phyloP scores from a whole-genome alignment of 2,888 invertebrate genomes.

The Diadegma fenestrale region DNA sequence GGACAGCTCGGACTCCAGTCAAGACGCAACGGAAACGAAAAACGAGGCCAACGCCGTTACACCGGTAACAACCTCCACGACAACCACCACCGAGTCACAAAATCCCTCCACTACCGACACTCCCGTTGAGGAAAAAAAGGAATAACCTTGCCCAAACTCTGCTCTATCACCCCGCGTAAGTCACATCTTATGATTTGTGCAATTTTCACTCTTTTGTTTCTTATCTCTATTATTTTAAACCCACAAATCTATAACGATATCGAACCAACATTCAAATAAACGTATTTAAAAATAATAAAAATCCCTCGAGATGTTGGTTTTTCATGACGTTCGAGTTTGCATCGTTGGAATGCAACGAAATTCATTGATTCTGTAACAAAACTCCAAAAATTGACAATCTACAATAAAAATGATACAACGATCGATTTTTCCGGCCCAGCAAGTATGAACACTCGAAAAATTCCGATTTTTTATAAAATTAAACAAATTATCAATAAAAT shows the following conservation, averaged over 20 bases:
- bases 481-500: too few species aligned
- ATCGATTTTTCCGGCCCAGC: too few species aligned
- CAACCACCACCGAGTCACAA: conserved; percentile 77
- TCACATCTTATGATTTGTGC: conserved; percentile 35
- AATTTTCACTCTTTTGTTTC: conserved; percentile 17
- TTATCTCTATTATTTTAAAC: neutral
- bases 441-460: too few species aligned
- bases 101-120: conserved; percentile 77
- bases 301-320: neutral
- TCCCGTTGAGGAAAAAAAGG: conserved; percentile 81
- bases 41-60: conserved; percentile 51
- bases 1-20: conserved; percentile 82
- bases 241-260: neutral
- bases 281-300: neutral
- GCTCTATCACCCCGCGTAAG: conserved; percentile 70
- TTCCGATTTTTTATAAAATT: too few species aligned
- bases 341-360: too few species aligned
- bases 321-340: too few species aligned
- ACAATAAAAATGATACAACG: too few species aligned
- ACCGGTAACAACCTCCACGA: conserved; percentile 70
- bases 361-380: too few species aligned
- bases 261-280: neutral
- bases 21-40: conserved; percentile 80
- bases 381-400: too few species aligned
- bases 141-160: conserved; percentile 76